A percentile compares a stretch with the other conserved stretches of the same genome.
These are phyloP conservation scores for Dicranocentrus wangi DNA, from an alignment of 2,888 invertebrate genomes.

Conservation along the genomic window DNA sequence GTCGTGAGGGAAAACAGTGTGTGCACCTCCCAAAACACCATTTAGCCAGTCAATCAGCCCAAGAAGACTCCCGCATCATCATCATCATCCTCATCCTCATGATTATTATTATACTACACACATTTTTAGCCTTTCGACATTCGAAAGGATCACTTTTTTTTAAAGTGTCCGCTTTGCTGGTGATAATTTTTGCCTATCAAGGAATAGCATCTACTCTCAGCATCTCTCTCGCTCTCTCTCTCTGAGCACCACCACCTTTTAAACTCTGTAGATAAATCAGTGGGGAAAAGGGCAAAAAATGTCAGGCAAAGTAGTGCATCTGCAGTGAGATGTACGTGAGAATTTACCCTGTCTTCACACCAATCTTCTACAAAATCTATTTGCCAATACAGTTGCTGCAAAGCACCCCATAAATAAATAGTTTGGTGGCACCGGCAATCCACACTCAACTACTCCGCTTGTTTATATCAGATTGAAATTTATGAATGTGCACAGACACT, in stretches of 20 bases:
- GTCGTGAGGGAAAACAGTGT: slow-evolving; percentile 8
- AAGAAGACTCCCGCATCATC: slow-evolving; percentile 17
- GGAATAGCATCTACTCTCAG: too few species aligned
- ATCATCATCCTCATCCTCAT: too few species aligned
- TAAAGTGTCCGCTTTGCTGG: not conserved
- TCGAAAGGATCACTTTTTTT: too few species aligned
- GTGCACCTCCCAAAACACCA: slow-evolving; percentile 26
- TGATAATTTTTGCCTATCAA: slow-evolving; percentile 17
- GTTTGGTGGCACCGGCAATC: slow-evolving; percentile 5
- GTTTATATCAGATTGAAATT: slow-evolving; percentile 49
- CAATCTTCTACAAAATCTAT: slow-evolving; percentile 53
- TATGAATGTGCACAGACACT: slow-evolving; percentile 21
- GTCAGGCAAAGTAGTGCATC: slow-evolving; percentile 58
- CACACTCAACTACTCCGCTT: not conserved
- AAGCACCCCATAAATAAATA: slow-evolving; percentile 37
- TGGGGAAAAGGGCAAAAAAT: slow-evolving; percentile 56
- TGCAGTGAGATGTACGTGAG: slow-evolving; percentile 40
- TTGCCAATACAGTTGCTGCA: slow-evolving; percentile 36
- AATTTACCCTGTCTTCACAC: slow-evolving; percentile 54
- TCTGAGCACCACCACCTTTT: slow-evolving; percentile 13
- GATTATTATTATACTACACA: too few species aligned
- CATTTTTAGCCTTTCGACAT: too few species aligned
- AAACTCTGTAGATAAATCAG: slow-evolving; percentile 54
- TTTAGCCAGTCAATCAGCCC: slow-evolving; percentile 24
- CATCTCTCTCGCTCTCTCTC: slow-evolving; percentile 1